Evolutionary conservation across 2,888 invertebrate species (phyloP), one percentile per base, ranked within the genome.

Genomic region (Pseudococcus jackbeardsleyi): DNA sequence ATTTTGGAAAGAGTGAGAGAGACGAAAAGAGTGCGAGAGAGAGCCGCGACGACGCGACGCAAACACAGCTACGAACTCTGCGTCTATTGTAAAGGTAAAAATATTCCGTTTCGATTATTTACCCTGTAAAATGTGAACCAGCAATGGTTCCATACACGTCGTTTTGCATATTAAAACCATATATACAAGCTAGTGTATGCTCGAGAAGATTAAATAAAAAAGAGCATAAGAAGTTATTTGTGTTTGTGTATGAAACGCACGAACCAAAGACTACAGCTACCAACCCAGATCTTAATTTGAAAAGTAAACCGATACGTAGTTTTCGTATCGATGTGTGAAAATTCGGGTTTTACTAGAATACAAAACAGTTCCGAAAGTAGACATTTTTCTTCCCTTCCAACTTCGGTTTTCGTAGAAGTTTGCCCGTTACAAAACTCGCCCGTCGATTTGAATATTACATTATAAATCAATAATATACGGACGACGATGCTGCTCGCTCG

Each of bases 281-380:
- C 87, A 87, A 79, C 87, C 87, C 87, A 87, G 82, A 87, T 87
- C 87, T 87, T 87, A 87, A 87, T 87, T 79, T 87, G 6, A 33
- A 79, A 79, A 79, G 87, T 87, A 87, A 87, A 87, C 87, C 39
- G 54, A 79, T 48, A 50, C 87, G 79, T 87, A 77, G 77, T 87
- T 87, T 87, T 87, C 87, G 87, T 87, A 79, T 87, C 50, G 77
- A 87, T 87, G 87, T 87, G 87, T 87, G 87, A 87, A 87, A 87
- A 87, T 87, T 87, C 87, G 85, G 59, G 59, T 50, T 79, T 59
- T 85, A 54, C 39, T 39, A 85, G 85, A 54, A 59, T 59, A 54
- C 59, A 59, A 59, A 85, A 59, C 79, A 79, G 79, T 79, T 46
- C 39, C 79, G 79, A 72, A 79, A 42, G 79, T 46, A 42, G 79